Evolutionary conservation across 2,113 vertebrate genomes (phyloP).

Genomic region (Oxyruncus cristatus): DNA sequence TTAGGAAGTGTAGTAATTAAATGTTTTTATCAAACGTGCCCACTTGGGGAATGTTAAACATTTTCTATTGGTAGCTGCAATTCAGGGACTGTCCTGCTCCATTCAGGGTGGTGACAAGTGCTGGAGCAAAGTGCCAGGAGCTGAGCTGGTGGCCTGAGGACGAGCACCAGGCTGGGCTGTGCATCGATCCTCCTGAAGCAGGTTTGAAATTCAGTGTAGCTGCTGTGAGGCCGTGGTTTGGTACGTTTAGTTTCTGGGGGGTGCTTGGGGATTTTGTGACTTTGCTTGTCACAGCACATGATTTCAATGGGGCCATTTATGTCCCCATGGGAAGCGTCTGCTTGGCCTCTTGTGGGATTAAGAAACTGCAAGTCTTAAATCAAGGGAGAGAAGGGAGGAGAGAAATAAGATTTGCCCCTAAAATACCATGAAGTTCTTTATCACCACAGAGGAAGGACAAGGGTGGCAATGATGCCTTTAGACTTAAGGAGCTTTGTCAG

Average conservation of each 20-base stretch:
- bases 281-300: background rate
- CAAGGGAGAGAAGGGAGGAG: background rate
- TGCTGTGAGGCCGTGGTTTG: background rate
- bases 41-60: background rate
- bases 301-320: background rate
- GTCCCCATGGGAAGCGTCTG: fast-evolving
- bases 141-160: background rate
- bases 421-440: background rate
- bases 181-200: background rate
- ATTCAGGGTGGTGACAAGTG: background rate
- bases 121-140: background rate
- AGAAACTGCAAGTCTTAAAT: background rate
- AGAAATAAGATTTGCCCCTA: background rate
- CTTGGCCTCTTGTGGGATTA: background rate
- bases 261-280: background rate
- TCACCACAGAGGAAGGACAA: background rate
- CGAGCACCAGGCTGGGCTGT: fast-evolving
- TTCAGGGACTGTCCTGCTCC: background rate
- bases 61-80: background rate
- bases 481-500: background rate
- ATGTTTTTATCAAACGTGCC: background rate
- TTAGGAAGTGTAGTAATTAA: background rate
- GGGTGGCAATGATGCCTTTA: background rate
- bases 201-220: background rate
- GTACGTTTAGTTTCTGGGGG: background rate